Percentiles rank a stretch among this genome's conserved stretches.
phyloP scores from a whole-genome alignment of 2,113 vertebrate genomes.

The Cardinalis cardinalis region DNA sequence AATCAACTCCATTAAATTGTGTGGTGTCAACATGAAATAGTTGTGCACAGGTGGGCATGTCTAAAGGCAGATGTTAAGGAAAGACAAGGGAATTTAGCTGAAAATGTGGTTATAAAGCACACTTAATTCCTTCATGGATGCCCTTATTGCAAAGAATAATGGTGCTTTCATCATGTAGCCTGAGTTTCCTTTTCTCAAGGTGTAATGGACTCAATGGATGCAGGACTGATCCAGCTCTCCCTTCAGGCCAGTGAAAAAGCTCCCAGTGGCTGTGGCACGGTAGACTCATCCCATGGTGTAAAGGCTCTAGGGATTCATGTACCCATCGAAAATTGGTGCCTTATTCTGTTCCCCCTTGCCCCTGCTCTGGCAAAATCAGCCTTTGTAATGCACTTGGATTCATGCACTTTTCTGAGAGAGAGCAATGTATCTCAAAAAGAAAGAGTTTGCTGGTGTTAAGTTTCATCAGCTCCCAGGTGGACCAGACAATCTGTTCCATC shows the following conservation, averaged over 20 bases:
- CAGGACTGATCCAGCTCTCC: not conserved
- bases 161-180: not conserved
- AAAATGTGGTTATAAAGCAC: not conserved
- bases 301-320: not conserved
- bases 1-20: not conserved
- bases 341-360: not conserved
- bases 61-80: not conserved
- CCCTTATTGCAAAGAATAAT: not conserved
- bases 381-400: not conserved
- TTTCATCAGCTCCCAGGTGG: not conserved
- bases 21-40: not conserved
- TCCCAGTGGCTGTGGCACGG: not conserved
- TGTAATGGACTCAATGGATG: not conserved
- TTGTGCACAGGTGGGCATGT: not conserved
- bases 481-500: conserved; percentile 6
- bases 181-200: not conserved
- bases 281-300: not conserved
- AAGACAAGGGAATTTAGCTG: not conserved
- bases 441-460: not conserved
- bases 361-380: not conserved
- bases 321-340: not conserved
- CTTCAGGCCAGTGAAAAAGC: not conserved
- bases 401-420: not conserved
- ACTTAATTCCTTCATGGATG: not conserved
- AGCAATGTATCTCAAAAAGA: not conserved